Evolutionary conservation across 2,888 invertebrate species (phyloP), one percentile per base, ranked within the genome.

Genomic region (Drosophila sordidula): DNA sequence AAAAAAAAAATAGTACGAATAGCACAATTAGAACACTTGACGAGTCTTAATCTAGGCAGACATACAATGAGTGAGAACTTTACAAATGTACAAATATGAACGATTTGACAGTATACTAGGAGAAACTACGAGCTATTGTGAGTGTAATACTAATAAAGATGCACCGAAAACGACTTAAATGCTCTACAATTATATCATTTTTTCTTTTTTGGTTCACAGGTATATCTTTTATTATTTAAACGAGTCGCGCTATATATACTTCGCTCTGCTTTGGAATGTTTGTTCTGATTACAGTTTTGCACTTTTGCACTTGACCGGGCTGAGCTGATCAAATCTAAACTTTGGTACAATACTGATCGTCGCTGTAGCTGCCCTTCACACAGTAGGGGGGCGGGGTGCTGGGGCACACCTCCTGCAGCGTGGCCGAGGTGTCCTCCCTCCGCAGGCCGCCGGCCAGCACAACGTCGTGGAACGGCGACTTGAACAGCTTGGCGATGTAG

Each of bases 271-370:
- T 73, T 87, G 82, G 76, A 82, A 73, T 85, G 68, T 49, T 68
- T 66, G 66, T 47, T 66, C 66, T 38, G 14, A 22, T 51, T 49
- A 52, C 61, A 44, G 14, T 9, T 62, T 67, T 54, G 67, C 42
- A 61, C 50, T 50, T 22, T 50, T 32, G 5, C 9, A 25, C 34
- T 56, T 5, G 12, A 6, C 1, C 9, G 6, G 29, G 26, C n/a
- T 18, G n/a, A n/a, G n/a, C 3, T 3, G 18, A 25, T 18, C 16
- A 6, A 16, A 18, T 9, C 36, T 75, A 90, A 4, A 90, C 90
- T 77, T 90, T 90, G n/a, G 90, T 86, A 42, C 79, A 89, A 72
- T 87, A 91, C 69, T 89, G 84, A 34, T 90, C 85, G 46, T 81
- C 80, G 12, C 57, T 76, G 46, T 64, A 87, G 42, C 55, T 55